Percentiles rank a stretch among this genome's conserved stretches.
Evolutionary conservation across 2,888 invertebrate species (phyloP).

Genomic region (Tetramorium bicarinatum): DNA sequence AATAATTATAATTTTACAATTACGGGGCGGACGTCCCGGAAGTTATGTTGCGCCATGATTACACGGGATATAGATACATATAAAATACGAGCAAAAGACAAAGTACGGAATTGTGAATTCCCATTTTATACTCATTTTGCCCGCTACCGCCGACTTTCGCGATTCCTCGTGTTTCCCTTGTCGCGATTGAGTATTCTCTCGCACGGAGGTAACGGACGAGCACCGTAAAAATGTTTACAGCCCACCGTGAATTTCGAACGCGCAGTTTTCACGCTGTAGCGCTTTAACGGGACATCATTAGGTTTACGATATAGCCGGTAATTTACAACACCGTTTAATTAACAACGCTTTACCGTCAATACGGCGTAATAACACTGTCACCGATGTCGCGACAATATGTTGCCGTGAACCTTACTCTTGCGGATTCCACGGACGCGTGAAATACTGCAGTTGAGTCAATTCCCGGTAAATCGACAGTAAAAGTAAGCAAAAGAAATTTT

Average conservation of each 20-base stretch:
- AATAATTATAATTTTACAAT: conserved; percentile 26
- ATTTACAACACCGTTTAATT: conserved; percentile 78
- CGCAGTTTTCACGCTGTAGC: conserved; percentile 67
- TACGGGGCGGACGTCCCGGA: conserved; percentile 56
- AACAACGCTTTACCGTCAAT: conserved; percentile 75
- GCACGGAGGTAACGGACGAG: background rate
- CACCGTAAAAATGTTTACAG: conserved; percentile 74
- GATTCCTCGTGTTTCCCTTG: background rate
- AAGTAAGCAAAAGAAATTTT: background rate
- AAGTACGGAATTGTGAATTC: conserved; percentile 52
- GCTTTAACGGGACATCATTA: conserved; percentile 80
- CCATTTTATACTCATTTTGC: conserved; percentile 47
- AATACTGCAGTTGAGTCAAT: background rate
- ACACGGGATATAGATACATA: conserved; percentile 6
- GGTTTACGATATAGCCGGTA: conserved; percentile 77
- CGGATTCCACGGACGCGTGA: background rate
- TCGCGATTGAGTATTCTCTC: conserved; percentile 7
- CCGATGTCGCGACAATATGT: conserved; percentile 11
- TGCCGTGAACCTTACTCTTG: background rate
- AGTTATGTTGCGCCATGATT: conserved; percentile 57
- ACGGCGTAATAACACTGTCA: conserved; percentile 68
- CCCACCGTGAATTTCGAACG: conserved; percentile 69
- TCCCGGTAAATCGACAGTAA: background rate
- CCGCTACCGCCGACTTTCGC: background rate
- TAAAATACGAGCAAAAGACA: conserved; percentile 30